These are phyloP conservation scores for Holcopasites calliopsidis DNA, from an alignment of 1,140 invertebrate species.

Conservation along the genomic window DNA sequence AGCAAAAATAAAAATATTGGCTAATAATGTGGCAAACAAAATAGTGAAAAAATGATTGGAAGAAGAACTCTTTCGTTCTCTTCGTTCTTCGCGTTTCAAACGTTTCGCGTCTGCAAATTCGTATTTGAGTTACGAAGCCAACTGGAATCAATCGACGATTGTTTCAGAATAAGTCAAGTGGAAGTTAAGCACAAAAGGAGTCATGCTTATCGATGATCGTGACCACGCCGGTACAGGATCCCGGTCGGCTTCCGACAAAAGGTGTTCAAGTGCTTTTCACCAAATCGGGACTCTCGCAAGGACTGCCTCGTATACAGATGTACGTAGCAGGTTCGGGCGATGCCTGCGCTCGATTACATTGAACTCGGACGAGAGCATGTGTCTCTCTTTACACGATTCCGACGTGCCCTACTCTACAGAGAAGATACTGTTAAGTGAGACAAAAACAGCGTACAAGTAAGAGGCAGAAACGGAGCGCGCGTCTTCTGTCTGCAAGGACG, in stretches of 20 bases:
- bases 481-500: not conserved
- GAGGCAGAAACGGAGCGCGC: not conserved
- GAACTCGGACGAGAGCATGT: slow-evolving; percentile 1
- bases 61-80: too few species aligned
- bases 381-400: not conserved
- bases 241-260: slow-evolving; percentile 16
- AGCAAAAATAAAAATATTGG: too few species aligned
- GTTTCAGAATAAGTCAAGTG: not conserved
- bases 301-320: slow-evolving; percentile 14
- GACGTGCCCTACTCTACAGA: not conserved
- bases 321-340: not conserved
- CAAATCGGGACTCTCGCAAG: slow-evolving; percentile 36
- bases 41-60: too few species aligned
- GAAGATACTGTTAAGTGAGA: slow-evolving; percentile 31
- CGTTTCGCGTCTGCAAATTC: too few species aligned
- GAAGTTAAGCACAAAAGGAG: too few species aligned
- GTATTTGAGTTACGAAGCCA: too few species aligned
- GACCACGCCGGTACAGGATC: not conserved
- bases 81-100: too few species aligned
- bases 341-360: not conserved
- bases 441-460: slow-evolving; percentile 15
- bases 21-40: too few species aligned
- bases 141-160: not conserved
- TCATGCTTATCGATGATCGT: not conserved
- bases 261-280: slow-evolving; percentile 29